phyloP scores from a whole-genome alignment of 1,140 invertebrate genomes.

The Mizuhopecten yessoensis region DNA sequence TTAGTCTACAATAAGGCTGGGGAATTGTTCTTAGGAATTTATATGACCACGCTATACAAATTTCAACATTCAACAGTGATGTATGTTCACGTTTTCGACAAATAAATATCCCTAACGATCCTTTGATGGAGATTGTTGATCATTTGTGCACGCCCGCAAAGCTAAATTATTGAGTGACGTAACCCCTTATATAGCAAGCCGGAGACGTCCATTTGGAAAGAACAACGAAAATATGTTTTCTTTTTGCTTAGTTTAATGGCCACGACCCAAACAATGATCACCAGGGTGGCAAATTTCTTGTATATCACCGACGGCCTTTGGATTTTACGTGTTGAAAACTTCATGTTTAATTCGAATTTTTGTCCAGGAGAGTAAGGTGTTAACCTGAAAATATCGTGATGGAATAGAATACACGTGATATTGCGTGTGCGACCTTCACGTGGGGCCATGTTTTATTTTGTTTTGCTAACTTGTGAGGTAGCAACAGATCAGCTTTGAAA shows the following conservation, averaged over 20 bases:
- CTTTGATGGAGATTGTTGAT: constrained; percentile 14
- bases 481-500: neutral
- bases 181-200: neutral
- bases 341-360: neutral
- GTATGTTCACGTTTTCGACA: neutral
- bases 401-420: neutral
- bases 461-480: neutral
- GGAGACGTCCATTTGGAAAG: neutral
- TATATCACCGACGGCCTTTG: neutral
- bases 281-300: neutral
- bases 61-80: constrained; percentile 29
- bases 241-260: neutral
- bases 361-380: neutral
- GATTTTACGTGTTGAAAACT: neutral
- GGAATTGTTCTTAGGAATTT: constrained; percentile 6
- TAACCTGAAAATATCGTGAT: neutral
- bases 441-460: neutral
- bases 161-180: constrained; percentile 30
- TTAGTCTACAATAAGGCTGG: neutral
- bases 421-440: neutral
- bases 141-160: neutral
- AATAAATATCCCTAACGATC: constrained; percentile 12
- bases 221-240: too few species aligned
- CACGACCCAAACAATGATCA: neutral
- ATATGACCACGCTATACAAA: constrained; percentile 4